Conservation (phyloP, 1,140 invertebrate species). For the Aphidius gifuensis region DNA sequence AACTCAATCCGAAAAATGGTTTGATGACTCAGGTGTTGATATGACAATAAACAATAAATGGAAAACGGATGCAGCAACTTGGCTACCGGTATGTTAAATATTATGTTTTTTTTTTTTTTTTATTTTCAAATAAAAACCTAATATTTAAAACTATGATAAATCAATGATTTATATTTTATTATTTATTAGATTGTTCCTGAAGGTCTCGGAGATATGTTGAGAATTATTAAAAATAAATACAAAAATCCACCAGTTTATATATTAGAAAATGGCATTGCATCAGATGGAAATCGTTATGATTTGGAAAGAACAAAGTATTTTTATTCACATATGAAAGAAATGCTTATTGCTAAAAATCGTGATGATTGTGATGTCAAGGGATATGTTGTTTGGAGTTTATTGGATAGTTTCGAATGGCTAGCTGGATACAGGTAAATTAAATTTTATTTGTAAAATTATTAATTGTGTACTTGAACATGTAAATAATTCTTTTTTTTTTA, state of each 20-base stretch:
- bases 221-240: slow-evolving; percentile 68
- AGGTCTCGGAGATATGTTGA: slow-evolving; percentile 66
- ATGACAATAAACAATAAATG: background rate
- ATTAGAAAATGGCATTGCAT: slow-evolving; percentile 71
- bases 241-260: slow-evolving; percentile 66
- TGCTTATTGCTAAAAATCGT: slow-evolving; percentile 24
- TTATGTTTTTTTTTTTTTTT: too few species aligned
- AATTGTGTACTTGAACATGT: too few species aligned
- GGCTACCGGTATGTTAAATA: background rate
- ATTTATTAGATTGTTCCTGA: slow-evolving; percentile 56
- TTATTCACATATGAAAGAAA: slow-evolving; percentile 21
- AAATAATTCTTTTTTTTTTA: slow-evolving; percentile 1
- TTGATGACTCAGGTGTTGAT: slow-evolving; percentile 36
- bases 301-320: slow-evolving; percentile 55
- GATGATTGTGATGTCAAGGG: background rate
- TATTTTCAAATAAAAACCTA: too few species aligned
- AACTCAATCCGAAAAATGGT: slow-evolving; percentile 2
- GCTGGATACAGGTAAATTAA: background rate
- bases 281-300: slow-evolving; percentile 59
- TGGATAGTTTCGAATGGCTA: slow-evolving; percentile 7
- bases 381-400: background rate
- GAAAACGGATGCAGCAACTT: background rate
- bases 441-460: too few species aligned
- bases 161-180: too few species aligned
- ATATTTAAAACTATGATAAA: too few species aligned